phyloP scores from a whole-genome alignment of 1,140 invertebrate genomes.

The Copidosoma floridanum region DNA sequence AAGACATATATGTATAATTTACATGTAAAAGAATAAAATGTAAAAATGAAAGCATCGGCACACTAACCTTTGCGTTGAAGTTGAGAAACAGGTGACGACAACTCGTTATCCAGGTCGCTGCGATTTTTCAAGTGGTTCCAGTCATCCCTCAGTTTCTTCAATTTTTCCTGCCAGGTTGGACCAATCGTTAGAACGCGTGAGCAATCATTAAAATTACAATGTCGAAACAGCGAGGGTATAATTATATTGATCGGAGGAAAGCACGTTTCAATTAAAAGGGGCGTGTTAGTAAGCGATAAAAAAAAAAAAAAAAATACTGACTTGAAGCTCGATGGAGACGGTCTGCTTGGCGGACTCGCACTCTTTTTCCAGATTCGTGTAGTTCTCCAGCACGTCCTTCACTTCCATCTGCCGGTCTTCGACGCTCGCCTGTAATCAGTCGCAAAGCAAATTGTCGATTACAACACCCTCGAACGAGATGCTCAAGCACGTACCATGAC shows the following conservation, averaged over 20 bases:
- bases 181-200: too few species aligned
- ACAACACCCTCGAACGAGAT: background rate
- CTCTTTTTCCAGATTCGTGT: slow-evolving; percentile 66
- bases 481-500: slow-evolving; percentile 56
- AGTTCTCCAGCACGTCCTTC: slow-evolving; percentile 67
- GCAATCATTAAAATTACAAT: too few species aligned
- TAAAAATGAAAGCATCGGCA: too few species aligned
- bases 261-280: too few species aligned
- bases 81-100: slow-evolving; percentile 10
- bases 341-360: slow-evolving; percentile 61
- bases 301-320: slow-evolving; percentile 38
- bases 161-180: slow-evolving; percentile 61
- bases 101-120: slow-evolving; percentile 41
- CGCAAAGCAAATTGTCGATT: background rate
- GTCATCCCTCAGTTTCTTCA: slow-evolving; percentile 62
- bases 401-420: slow-evolving; percentile 64
- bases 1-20: too few species aligned
- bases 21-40: too few species aligned
- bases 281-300: too few species aligned
- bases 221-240: too few species aligned
- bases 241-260: too few species aligned
- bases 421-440: slow-evolving; percentile 52
- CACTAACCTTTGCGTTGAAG: slow-evolving; percentile 39
- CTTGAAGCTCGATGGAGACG: slow-evolving; percentile 61
- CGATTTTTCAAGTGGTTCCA: slow-evolving; percentile 61